Conservation (phyloP, 2,113 vertebrate genomes). For the Sinocyclocheilus rhinocerous region DNA sequence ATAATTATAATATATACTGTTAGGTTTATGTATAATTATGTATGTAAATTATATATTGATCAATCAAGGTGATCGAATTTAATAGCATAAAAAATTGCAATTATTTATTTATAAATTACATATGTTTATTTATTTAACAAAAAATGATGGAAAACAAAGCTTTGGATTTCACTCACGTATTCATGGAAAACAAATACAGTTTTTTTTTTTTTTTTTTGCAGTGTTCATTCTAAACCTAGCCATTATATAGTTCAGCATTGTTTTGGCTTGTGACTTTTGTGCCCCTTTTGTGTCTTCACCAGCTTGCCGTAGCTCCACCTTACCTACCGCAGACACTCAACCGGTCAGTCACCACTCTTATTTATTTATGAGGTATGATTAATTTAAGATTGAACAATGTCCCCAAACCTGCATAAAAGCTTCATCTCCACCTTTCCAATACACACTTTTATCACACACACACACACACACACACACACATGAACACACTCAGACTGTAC, state of each 20-base stretch:
- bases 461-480: not conserved
- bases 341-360: not conserved
- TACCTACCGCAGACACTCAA: conserved; percentile 9
- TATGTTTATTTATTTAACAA: too few species aligned
- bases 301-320: not conserved
- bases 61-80: too few species aligned
- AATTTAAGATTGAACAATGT: conserved; percentile 34
- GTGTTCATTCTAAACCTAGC: not conserved
- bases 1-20: too few species aligned
- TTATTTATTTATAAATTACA: too few species aligned
- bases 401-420: conserved; percentile 7
- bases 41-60: too few species aligned
- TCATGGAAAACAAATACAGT: too few species aligned
- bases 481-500: not conserved
- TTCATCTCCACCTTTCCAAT: conserved; percentile 8
- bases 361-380: conserved; percentile 43
- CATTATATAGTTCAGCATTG: not conserved
- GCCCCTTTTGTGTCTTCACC: not conserved
- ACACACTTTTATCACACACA: not conserved
- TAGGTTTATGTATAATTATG: too few species aligned
- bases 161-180: not conserved
- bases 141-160: not conserved
- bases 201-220: too few species aligned
- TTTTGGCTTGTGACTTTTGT: not conserved
- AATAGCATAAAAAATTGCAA: too few species aligned